Conservation (phyloP, 1,140 invertebrate genomes). For the Camponotus floridanus region DNA sequence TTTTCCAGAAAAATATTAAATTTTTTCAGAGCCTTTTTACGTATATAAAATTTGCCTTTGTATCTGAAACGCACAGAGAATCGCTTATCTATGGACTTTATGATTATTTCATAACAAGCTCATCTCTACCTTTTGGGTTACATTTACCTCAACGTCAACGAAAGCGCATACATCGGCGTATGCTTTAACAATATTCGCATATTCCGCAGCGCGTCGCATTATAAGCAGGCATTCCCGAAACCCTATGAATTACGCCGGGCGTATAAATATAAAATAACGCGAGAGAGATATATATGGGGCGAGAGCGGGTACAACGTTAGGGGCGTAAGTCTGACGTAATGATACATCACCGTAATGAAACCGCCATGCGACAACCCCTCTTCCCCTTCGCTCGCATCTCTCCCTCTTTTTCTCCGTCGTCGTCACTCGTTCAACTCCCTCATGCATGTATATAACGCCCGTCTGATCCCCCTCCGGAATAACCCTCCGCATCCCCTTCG, state of each 20-base stretch:
- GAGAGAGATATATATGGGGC: slow-evolving; percentile 41
- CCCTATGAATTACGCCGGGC: slow-evolving; percentile 76
- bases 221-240: slow-evolving; percentile 72
- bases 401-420: slow-evolving; percentile 9
- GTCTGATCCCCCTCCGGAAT: slow-evolving; percentile 41
- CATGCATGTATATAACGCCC: slow-evolving; percentile 35
- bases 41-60: not conserved
- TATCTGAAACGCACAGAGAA: not conserved
- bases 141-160: slow-evolving; percentile 21
- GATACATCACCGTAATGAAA: slow-evolving; percentile 82
- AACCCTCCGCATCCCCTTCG: not conserved
- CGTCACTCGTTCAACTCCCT: slow-evolving; percentile 21
- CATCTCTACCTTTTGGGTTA: not conserved
- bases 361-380: slow-evolving; percentile 67
- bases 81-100: not conserved
- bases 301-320: slow-evolving; percentile 44
- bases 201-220: slow-evolving; percentile 59
- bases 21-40: not conserved
- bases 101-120: not conserved
- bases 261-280: slow-evolving; percentile 79
- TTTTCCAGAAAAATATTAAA: not conserved
- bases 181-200: slow-evolving; percentile 56
- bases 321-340: slow-evolving; percentile 76
- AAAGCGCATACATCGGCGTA: slow-evolving; percentile 18
- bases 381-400: not conserved